Evolutionary conservation across 2,113 vertebrate species (phyloP).

Genomic region (Chrysochloris asiatica): DNA sequence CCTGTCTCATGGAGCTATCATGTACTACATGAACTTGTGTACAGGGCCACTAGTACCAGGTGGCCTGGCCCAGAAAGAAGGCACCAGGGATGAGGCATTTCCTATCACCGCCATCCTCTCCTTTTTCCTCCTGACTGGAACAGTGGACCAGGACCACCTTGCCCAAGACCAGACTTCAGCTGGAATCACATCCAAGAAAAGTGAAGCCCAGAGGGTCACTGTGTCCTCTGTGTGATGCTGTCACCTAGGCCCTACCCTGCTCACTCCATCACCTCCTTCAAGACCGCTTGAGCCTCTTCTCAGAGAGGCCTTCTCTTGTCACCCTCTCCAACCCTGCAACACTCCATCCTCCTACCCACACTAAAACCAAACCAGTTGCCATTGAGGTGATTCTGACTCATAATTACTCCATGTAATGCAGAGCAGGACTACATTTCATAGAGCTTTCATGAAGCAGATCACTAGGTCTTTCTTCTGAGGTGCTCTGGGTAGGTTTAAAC

Average conservation of each 20-base stretch:
- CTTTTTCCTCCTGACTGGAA: neutral
- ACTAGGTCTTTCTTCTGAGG: neutral
- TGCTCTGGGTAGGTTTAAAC: neutral
- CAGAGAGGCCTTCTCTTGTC: too few relatives aligned
- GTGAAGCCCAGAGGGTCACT: neutral
- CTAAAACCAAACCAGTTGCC: neutral
- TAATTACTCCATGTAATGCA: neutral
- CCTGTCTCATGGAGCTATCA: neutral
- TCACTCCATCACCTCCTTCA: neutral
- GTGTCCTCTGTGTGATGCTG: too few relatives aligned
- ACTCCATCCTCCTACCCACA: neutral
- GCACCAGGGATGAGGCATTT: neutral
- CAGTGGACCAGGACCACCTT: neutral
- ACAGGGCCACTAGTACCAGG: neutral
- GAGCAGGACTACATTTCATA: neutral
- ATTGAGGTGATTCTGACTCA: neutral
- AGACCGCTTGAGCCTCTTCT: neutral
- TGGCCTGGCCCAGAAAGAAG: neutral
- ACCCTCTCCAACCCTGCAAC: rapidly evolving
- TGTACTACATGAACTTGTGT: neutral
- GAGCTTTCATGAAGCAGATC: neutral
- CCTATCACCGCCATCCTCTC: neutral
- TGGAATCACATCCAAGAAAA: neutral
- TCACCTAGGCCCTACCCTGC: too few relatives aligned
- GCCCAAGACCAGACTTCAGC: neutral